Conservation (phyloP, 1,140 invertebrate genomes). For the Calosoma granatense region DNA sequence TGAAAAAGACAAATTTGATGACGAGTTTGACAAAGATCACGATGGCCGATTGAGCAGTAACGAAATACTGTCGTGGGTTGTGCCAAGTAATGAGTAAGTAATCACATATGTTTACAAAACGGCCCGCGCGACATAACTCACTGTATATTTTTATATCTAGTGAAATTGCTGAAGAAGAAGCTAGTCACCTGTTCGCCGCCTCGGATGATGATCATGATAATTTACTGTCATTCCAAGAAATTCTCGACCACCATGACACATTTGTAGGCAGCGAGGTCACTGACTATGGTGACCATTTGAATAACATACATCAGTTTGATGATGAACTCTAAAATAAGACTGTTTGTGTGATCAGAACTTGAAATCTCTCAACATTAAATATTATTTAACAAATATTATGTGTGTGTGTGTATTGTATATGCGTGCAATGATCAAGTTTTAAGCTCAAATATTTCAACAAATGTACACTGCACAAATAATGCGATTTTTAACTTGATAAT, state of each 20-base stretch:
- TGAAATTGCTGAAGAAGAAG: constrained; percentile 84
- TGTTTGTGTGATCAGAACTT: no score
- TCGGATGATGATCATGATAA: constrained; percentile 84
- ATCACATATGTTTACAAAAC: constrained; percentile 8
- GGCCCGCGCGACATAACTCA: background rate
- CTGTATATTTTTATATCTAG: constrained; percentile 35
- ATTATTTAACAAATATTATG: no score
- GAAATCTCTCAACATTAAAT: no score
- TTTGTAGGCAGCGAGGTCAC: constrained; percentile 96
- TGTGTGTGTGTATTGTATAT: no score
- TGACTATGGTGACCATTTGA: constrained; percentile 86
- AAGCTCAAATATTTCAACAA: no score
- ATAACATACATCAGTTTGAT: constrained; percentile 65
- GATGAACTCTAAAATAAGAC: constrained; percentile 65
- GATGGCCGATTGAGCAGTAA: constrained; percentile 69
- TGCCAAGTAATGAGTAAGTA: constrained; percentile 83
- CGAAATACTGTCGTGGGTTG: constrained; percentile 83
- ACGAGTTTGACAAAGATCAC: constrained; percentile 77
- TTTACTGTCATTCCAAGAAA: constrained; percentile 72
- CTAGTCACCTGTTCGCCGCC: constrained; percentile 79
- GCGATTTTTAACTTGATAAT: no score
- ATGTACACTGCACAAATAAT: no score
- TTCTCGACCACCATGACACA: constrained; percentile 77
- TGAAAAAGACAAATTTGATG: constrained; percentile 86
- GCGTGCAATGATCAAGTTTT: no score